Evolutionary conservation across 2,113 vertebrate species (phyloP), one percentile per base, ranked within the genome.

Genomic region (Prochilodus magdalenae): DNA sequence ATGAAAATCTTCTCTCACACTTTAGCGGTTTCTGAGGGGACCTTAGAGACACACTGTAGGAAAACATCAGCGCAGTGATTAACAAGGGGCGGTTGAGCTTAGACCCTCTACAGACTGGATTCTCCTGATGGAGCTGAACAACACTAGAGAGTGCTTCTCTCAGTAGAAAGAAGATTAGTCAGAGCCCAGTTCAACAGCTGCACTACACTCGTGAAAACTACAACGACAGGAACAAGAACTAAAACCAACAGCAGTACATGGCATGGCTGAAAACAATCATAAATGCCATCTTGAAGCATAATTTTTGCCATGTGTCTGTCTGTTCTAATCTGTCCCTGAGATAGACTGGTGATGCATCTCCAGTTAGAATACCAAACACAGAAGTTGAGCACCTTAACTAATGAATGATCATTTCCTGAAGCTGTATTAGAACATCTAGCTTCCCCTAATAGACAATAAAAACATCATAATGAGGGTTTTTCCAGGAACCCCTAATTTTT

Each of bases 1-100:
- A 86, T 84, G 80, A 81, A 82, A 84, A n/a, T 67, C 73, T 80
- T 57, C 71, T 85, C 77, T 84, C 53, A 75, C 77, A 66, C 51
- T 18, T 81, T 63, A 71, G 72, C 20, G 67, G 33, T 71, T 81
- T 40, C 49, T 55, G 29, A 69, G 13, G 47, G 53, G 63, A 78
- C 63, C 63, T 53, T 67, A 24, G 76, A 55, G 27, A 67, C 55
- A 20, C 40, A 20, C 66, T 69, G 51, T 16, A 69, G 29, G n/a
- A 30, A 77, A 76, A 75, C 49, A 77, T 77, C 30, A 44, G 66
- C 22, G 29, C 30, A 16, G 20, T 70, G 66, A 70, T 44, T 70
- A 70, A 70, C 36, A 60, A 36, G 22, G 66, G 22, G 36, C 22
- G 26, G 33, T 24, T 70, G 13, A 44, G 66, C 33, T 44, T 4